Base-by-base conservation (phyloP, 2,113 vertebrate species). In the Tonatia bakeri region DNA sequence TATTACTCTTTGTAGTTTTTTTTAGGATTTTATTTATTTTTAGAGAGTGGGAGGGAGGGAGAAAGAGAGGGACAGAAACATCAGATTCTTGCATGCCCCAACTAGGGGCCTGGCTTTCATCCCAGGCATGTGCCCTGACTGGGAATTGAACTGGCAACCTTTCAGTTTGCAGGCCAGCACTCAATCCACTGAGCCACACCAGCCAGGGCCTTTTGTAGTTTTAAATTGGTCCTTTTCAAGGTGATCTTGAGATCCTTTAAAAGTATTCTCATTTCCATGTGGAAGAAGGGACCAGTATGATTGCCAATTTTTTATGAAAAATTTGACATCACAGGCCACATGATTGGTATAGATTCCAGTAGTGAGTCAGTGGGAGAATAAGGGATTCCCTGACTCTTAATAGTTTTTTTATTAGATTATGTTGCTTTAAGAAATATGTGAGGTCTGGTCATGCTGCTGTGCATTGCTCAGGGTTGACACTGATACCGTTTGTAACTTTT, bases 231-330 rank as follows among this genome's bases (percentile, higher is more conserved):
- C 28, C 31, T 93, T 79, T 90, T 81, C 67, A 97, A 75, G 65
- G 67, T 97, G 69, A 96, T 80, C 64, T 52, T 52, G 36, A 97
- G 80, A 91, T 64, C 61, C 87, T 95, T 95, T 95, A 82, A 86
- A 95, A 84, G 90, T 92, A 84, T 47, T 95, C 81, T 94, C 40
- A 80, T 94, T 93, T 82, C 77, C 61, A 33, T 95, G 22, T 86
- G 75, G 95, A 45, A 94, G 70, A 94, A 95, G 54, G 93, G 40
- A 84, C 47, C 59, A 70, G 54, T 24, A 14, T 95, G 36, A 91
- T 95, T 91, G 94, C 36, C 15, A 40, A 22, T 77, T 95, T 95
- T 92, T 67, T 1, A 69, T 93, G 82, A 83, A 96, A 96, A 96
- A 33, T 40, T 95, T 92, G 75, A 91, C 69, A 87, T 75, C 52